Conservation (phyloP, 2,797 vertebrate genomes). For the Antennarius maculatus region DNA sequence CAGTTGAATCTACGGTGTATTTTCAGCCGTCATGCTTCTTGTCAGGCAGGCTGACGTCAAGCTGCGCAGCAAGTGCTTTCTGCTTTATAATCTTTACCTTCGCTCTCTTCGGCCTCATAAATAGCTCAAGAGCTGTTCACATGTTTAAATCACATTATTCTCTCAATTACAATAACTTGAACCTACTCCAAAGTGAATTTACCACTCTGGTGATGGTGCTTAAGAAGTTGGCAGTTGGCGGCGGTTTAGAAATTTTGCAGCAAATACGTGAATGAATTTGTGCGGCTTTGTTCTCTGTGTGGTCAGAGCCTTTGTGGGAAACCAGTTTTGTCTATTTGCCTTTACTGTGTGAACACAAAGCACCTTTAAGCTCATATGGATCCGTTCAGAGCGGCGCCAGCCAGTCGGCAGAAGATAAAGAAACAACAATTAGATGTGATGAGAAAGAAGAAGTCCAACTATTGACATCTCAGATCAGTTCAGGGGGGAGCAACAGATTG, state of each 20-base stretch:
- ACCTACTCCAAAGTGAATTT: too few relatives aligned
- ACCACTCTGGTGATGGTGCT: neutral
- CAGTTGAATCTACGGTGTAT: neutral
- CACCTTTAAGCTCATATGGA: slow-evolving; percentile 11
- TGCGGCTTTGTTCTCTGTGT: neutral
- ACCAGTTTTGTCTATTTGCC: slow-evolving; percentile 26
- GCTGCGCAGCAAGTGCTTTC: too few relatives aligned
- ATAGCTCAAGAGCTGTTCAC: too few relatives aligned
- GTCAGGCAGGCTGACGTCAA: too few relatives aligned
- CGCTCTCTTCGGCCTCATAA: too few relatives aligned
- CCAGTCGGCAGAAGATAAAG: slow-evolving; percentile 6
- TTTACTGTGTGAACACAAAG: slow-evolving; percentile 29
- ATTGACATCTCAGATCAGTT: neutral
- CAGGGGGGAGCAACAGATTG: neutral
- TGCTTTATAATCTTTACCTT: too few relatives aligned
- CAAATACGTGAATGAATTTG: slow-evolving; percentile 12
- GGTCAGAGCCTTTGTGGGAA: slow-evolving; percentile 15
- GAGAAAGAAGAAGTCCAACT: neutral
- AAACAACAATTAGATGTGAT: slow-evolving; percentile 18
- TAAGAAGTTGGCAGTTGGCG: neutral
- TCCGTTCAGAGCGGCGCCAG: slow-evolving; percentile 38
- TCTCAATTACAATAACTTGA: slow-evolving; percentile 4
- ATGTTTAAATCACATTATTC: slow-evolving; percentile 7
- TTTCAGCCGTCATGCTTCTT: neutral
- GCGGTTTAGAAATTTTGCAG: slow-evolving; percentile 3